Conservation (phyloP, 37 sponge, comb jelly and placozoan species). For the Amphimedon queenslandica region DNA sequence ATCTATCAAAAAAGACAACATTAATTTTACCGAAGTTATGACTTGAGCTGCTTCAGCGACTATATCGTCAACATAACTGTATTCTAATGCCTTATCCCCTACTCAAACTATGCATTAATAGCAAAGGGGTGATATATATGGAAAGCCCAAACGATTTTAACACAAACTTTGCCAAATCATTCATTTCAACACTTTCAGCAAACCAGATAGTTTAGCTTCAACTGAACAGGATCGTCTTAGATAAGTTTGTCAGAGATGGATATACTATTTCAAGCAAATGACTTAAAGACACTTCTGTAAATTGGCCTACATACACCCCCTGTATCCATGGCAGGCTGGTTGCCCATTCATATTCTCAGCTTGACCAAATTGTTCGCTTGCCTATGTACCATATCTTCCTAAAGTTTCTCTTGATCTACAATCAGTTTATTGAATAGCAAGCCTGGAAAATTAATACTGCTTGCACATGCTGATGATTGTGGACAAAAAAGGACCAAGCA, state of each 20-base stretch:
- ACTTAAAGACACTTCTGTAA: constrained; percentile 1
- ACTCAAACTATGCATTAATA: constrained; percentile 19
- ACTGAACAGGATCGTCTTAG: constrained; percentile 7
- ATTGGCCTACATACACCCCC: constrained; percentile 28
- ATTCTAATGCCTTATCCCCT: neutral
- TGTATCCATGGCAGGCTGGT: constrained; percentile 22
- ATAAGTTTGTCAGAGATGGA: constrained; percentile 4
- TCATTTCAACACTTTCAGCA: constrained; percentile 8
- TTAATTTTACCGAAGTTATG: neutral
- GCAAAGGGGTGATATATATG: constrained; percentile 13
- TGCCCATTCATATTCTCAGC: neutral
- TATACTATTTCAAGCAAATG: constrained; percentile 6
- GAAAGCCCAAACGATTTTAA: constrained; percentile 34
- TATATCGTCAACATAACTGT: neutral
- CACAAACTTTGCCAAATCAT: constrained; percentile 22
- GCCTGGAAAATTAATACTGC: neutral
- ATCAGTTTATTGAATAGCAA: neutral
- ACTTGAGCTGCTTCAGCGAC: neutral
- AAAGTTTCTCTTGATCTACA: constrained; percentile 9
- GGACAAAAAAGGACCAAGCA: constrained; percentile 15
- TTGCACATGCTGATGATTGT: neutral
- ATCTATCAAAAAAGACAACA: no score
- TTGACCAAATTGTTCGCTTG: neutral
- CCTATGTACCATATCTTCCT: constrained; percentile 4
- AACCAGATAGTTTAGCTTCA: constrained; percentile 9